phyloP scores from a whole-genome alignment of 2,113 vertebrate species.

The Hippocampus guttulatus region DNA sequence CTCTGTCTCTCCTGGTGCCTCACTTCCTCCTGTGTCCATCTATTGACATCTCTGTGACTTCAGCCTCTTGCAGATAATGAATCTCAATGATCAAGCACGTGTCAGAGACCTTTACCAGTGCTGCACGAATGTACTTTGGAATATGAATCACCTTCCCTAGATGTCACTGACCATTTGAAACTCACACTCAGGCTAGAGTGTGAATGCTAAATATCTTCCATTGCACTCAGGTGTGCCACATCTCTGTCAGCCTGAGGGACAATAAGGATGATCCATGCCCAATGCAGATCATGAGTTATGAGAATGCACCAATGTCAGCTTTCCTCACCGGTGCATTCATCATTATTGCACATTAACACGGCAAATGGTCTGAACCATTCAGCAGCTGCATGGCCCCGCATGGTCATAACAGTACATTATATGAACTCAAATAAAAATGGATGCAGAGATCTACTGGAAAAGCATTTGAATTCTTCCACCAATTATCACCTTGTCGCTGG shows the following conservation, averaged over 20 bases:
- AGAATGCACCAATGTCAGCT: slow-evolving; percentile 58
- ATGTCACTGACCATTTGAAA: slow-evolving; percentile 51
- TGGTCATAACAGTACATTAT: too few species aligned
- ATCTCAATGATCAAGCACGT: slow-evolving; percentile 56
- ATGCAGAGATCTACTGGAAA: too few species aligned
- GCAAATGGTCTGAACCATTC: slow-evolving; percentile 43
- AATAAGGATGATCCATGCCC: slow-evolving; percentile 41
- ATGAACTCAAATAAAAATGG: too few species aligned
- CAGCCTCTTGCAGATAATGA: slow-evolving; percentile 41
- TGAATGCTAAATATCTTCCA: slow-evolving; percentile 46
- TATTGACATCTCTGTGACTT: slow-evolving; percentile 53
- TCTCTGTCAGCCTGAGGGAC: slow-evolving; percentile 37
- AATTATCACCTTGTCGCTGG: too few species aligned
- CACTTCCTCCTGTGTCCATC: slow-evolving; percentile 12
- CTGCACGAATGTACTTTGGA: slow-evolving; percentile 47
- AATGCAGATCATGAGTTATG: slow-evolving; percentile 61
- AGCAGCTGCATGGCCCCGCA: neutral
- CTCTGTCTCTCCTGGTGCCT: slow-evolving; percentile 22
- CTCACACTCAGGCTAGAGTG: slow-evolving; percentile 19
- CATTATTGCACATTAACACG: slow-evolving; percentile 38
- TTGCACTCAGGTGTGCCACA: slow-evolving; percentile 3
- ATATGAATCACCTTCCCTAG: slow-evolving; percentile 42
- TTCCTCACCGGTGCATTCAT: slow-evolving; percentile 53
- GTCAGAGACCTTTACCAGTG: slow-evolving; percentile 53
- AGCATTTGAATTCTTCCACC: too few species aligned